Percentiles rank a stretch among this genome's conserved stretches.
Conservation (phyloP, 1,140 invertebrate genomes). For the Aplysia californica region DNA sequence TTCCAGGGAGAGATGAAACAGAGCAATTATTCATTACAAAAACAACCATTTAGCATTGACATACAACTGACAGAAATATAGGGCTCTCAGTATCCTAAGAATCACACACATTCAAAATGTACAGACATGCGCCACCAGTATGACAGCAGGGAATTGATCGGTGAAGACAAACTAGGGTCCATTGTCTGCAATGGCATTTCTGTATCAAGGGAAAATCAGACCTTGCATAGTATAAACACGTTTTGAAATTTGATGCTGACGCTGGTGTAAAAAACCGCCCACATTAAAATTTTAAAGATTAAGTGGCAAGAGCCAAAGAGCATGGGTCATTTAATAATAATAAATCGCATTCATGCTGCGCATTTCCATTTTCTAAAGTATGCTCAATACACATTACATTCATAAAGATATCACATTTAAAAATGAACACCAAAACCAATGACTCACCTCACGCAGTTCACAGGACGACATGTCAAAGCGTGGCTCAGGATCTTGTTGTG, state of each 20-base stretch:
- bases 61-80: not conserved
- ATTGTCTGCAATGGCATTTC: too few species aligned
- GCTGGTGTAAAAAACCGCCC: not conserved
- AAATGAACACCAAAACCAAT: not conserved
- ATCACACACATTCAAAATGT: not conserved
- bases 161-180: too few species aligned
- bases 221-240: not conserved
- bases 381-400: too few species aligned
- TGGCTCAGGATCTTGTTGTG: constrained; percentile 50
- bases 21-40: too few species aligned
- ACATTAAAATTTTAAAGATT: not conserved
- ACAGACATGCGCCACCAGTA: not conserved
- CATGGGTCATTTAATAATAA: not conserved
- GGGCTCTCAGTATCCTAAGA: not conserved
- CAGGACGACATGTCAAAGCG: constrained; percentile 47
- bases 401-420: not conserved
- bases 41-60: not conserved
- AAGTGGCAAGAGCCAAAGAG: not conserved
- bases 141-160: not conserved
- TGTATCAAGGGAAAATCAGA: not conserved
- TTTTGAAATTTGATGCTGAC: not conserved
- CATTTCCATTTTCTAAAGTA: too few species aligned
- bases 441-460: constrained; percentile 41
- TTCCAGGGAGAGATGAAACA: too few species aligned
- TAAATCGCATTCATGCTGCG: too few species aligned